Evolutionary conservation across 2,113 vertebrate species (phyloP).

Genomic region (Zosterops pallidus): DNA sequence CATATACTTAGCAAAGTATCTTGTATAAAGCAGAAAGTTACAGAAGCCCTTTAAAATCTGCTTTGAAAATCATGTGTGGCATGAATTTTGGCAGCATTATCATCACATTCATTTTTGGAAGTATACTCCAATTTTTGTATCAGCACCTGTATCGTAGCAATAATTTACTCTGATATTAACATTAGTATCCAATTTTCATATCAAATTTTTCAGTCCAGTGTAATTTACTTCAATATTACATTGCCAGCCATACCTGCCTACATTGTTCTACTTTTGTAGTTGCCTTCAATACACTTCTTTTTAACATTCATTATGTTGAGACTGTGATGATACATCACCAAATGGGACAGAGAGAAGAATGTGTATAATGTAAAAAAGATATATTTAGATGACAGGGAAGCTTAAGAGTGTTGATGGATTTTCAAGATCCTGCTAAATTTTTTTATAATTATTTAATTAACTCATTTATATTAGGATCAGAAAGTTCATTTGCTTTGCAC

Average conservation of each 20-base stretch:
- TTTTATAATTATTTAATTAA: slow-evolving; percentile 26
- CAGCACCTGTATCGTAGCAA: neutral
- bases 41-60: slow-evolving; percentile 33
- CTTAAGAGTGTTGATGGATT: neutral
- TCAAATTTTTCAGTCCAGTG: neutral
- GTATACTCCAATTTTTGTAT: neutral
- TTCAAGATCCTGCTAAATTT: neutral
- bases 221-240: neutral
- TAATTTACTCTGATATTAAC: neutral
- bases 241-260: neutral
- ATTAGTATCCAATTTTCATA: neutral
- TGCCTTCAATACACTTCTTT: neutral
- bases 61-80: slow-evolving; percentile 17
- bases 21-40: slow-evolving; percentile 26
- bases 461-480: neutral
- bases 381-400: neutral
- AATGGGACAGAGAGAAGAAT: neutral
- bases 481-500: slow-evolving; percentile 9
- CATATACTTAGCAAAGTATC: slow-evolving; percentile 34
- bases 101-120: neutral
- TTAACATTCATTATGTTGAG: neutral
- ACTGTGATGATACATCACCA: neutral
- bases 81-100: neutral
- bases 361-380: neutral
- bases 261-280: neutral